phyloP scores from a whole-genome alignment of 2,797 vertebrate genomes.

The Helarctos malayanus region DNA sequence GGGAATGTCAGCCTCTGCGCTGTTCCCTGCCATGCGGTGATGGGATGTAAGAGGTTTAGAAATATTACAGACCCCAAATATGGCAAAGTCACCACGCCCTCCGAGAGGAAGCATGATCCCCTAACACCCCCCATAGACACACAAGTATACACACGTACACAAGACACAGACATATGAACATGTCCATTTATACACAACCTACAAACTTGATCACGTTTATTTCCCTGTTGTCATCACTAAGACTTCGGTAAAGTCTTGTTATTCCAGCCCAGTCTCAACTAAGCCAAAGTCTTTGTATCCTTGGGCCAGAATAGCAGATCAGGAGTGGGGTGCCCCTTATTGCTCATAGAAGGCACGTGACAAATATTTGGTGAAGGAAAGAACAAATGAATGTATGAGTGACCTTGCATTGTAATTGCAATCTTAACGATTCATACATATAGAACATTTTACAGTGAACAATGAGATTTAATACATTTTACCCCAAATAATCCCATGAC shows the following conservation, averaged over 20 bases:
- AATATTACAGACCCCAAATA: background rate
- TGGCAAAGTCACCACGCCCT: background rate
- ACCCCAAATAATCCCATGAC: background rate
- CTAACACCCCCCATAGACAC: background rate
- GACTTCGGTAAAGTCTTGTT: background rate
- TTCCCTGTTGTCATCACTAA: background rate
- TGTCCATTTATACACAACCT: background rate
- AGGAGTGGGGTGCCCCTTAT: background rate
- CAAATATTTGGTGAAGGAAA: background rate
- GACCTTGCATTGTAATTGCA: background rate
- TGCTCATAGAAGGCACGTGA: background rate
- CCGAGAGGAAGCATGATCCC: background rate
- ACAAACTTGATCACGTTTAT: accelerated
- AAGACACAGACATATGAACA: background rate
- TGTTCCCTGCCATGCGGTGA: background rate
- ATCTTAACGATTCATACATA: background rate
- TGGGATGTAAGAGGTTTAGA: background rate
- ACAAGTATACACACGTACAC: background rate
- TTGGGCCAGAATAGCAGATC: background rate
- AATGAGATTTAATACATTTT: background rate
- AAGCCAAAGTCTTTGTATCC: background rate
- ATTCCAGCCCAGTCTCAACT: background rate
- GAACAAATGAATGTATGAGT: background rate
- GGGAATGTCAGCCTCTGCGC: background rate
- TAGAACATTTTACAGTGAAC: background rate